Conservation (phyloP, 2,113 vertebrate species). For the Neolamprologus sp. region DNA sequence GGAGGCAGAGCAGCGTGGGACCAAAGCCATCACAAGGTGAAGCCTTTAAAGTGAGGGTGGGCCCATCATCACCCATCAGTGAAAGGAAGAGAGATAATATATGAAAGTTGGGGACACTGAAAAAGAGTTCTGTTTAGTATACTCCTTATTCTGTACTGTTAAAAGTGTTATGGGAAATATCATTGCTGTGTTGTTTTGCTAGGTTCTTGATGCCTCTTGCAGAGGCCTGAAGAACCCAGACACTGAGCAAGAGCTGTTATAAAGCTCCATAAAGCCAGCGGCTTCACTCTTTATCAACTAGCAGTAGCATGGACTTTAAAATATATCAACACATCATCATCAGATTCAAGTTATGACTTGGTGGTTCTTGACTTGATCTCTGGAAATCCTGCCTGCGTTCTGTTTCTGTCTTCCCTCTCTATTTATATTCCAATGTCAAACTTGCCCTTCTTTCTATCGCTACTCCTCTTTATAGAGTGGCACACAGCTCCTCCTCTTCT, state of each 20-base stretch:
- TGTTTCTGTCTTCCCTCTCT: slow-evolving; percentile 1
- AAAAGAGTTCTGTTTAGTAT: not conserved
- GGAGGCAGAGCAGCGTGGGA: slow-evolving; percentile 10
- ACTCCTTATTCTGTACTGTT: not conserved
- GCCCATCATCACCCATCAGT: slow-evolving; percentile 8
- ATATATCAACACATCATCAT: not conserved
- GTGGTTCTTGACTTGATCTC: not conserved
- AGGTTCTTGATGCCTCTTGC: not conserved
- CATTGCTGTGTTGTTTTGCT: not conserved
- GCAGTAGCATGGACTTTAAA: not conserved
- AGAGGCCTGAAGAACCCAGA: not conserved
- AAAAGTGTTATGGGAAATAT: not conserved
- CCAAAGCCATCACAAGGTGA: slow-evolving; percentile 16
- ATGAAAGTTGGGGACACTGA: not conserved
- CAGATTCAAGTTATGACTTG: not conserved
- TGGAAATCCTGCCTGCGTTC: not conserved
- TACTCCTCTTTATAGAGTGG: slow-evolving; percentile 13
- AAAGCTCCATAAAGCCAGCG: not conserved
- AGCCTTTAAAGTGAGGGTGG: slow-evolving; percentile 1
- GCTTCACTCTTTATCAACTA: not conserved
- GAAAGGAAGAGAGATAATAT: not conserved
- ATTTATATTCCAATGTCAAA: slow-evolving; percentile 49
- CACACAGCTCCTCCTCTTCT: slow-evolving; percentile 14
- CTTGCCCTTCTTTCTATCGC: slow-evolving; percentile 25
- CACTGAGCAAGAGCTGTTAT: not conserved